Evolutionary conservation across 37 sponge, comb jelly and placozoan species (phyloP).

Genomic region (Hormiphora californensis): DNA sequence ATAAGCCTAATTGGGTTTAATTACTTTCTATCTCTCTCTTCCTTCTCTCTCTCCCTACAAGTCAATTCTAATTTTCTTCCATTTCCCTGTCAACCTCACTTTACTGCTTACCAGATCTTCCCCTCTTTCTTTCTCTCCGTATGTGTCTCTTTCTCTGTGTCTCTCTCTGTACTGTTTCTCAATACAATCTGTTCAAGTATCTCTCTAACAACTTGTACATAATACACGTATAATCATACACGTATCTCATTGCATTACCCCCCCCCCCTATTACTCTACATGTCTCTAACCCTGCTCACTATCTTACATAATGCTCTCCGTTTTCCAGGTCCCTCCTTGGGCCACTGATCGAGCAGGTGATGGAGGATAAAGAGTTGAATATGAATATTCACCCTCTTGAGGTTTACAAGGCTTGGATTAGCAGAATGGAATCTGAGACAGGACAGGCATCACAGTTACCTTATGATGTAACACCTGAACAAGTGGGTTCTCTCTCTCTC

Average conservation of each 20-base stretch:
- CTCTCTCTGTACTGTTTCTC: constrained; percentile 13
- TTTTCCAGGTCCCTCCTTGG: constrained; percentile 66
- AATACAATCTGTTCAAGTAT: no score
- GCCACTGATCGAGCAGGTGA: constrained; percentile 75
- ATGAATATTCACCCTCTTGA: constrained; percentile 84
- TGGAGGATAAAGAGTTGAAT: constrained; percentile 66
- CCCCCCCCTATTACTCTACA: no score
- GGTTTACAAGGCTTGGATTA: constrained; percentile 97
- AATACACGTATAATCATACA: no score
- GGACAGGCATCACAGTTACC: constrained; percentile 77
- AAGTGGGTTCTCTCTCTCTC: not conserved
- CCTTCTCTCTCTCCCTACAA: not conserved
- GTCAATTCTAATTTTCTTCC: no score
- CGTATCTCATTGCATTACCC: no score
- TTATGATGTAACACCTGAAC: not conserved
- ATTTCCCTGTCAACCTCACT: not conserved
- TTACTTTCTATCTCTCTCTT: no score
- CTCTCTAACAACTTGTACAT: no score
- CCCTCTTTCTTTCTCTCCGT: not conserved
- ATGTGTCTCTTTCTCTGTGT: constrained; percentile 1
- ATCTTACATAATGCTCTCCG: no score
- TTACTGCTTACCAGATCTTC: no score
- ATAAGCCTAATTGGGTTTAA: not conserved
- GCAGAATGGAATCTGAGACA: constrained; percentile 87
- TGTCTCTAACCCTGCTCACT: no score